These are phyloP conservation scores for Oxystoma pomonae DNA, from an alignment of 2,888 invertebrate species.

Conservation along the genomic window DNA sequence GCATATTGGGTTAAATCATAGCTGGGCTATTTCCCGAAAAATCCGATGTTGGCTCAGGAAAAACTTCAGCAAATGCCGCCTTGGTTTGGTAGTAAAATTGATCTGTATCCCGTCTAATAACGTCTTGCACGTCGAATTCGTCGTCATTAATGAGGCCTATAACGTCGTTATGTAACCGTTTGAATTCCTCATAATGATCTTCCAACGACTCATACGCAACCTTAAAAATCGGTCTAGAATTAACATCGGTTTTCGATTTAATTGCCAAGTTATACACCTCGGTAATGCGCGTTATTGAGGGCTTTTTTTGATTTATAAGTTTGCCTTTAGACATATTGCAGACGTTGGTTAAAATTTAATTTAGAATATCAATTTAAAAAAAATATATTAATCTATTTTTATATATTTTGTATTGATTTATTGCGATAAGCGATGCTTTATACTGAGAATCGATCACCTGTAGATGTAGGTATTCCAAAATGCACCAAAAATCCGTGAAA, in stretches of 20 bases:
- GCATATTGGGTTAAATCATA: background rate
- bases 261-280: background rate
- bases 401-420: no score
- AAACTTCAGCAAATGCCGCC: background rate
- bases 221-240: background rate
- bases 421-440: no score
- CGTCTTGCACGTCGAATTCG: background rate
- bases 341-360: no score
- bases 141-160: background rate
- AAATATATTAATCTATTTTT: no score
- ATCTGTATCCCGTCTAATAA: background rate
- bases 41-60: no score
- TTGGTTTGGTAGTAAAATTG: background rate
- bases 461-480: no score
- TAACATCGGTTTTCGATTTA: background rate
- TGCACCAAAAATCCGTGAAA: no score
- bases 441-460: no score
- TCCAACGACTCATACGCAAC: background rate
- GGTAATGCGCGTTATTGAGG: background rate
- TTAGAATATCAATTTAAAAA: no score
- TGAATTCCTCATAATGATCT: background rate
- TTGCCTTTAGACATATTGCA: background rate
- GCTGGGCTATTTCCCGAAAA: background rate
- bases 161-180: constrained; percentile 18
- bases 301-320: background rate